A percentile compares a stretch with the other conserved stretches of the same genome.
Evolutionary conservation across 2,113 vertebrate species (phyloP).

Genomic region (Phalacrocorax carbo): DNA sequence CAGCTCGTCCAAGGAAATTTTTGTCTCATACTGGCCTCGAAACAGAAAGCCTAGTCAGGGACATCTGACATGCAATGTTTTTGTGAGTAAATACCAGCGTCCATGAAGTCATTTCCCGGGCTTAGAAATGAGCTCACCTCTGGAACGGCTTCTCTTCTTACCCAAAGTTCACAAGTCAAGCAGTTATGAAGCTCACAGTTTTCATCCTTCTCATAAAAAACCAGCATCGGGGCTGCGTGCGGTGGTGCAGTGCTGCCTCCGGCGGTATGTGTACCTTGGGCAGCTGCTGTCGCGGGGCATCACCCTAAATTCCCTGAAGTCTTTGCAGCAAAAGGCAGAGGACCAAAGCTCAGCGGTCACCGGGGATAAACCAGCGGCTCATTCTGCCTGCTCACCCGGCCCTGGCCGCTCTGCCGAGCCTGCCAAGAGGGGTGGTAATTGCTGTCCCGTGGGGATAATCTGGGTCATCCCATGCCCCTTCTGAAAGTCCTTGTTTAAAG

Average conservation of each 20-base stretch:
- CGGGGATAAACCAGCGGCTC: neutral
- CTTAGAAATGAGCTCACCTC: slow-evolving; percentile 65
- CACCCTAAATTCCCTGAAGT: neutral
- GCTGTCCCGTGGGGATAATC: neutral
- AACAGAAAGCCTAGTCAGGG: slow-evolving; percentile 76
- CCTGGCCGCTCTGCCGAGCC: neutral
- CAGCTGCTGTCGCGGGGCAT: neutral
- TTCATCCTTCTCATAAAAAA: neutral
- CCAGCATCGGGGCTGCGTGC: neutral
- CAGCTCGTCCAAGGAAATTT: slow-evolving; percentile 76
- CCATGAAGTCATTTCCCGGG: slow-evolving; percentile 76
- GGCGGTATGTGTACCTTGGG: neutral
- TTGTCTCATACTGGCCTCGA: slow-evolving; percentile 72
- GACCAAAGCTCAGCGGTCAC: neutral
- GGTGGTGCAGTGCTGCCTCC: neutral
- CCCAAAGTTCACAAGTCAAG: slow-evolving; percentile 52
- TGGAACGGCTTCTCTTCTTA: slow-evolving; percentile 40
- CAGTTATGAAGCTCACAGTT: neutral
- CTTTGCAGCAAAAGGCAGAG: neutral
- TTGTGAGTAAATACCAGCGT: slow-evolving; percentile 72
- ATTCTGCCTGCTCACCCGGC: neutral
- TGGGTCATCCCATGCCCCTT: neutral
- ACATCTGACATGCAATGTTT: slow-evolving; percentile 68
- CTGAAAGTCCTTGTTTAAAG: neutral
- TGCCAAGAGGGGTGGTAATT: neutral